Evolutionary conservation across 2,113 vertebrate genomes (phyloP).

Genomic region (Scomber japonicus): DNA sequence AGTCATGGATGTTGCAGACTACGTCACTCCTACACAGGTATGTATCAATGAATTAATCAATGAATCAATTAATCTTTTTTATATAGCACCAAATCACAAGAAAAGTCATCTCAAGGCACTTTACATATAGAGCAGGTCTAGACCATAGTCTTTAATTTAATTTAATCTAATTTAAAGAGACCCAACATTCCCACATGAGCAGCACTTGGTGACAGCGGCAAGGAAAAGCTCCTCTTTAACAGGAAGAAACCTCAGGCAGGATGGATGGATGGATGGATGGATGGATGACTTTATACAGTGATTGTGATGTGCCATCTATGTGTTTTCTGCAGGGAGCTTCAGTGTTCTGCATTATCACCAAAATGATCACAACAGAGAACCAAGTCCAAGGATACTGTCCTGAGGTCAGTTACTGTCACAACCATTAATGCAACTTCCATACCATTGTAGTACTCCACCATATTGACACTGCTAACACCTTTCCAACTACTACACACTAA

Average conservation of each 20-base stretch:
- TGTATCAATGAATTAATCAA: background rate
- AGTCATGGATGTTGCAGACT: constrained; percentile 95
- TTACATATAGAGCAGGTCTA: too few species aligned
- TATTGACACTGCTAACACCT: background rate
- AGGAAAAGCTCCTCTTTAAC: too few species aligned
- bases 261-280: background rate
- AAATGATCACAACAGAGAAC: constrained; percentile 92
- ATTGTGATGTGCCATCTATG: background rate
- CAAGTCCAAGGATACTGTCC: constrained; percentile 92
- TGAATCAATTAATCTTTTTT: too few species aligned
- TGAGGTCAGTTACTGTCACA: constrained; percentile 84
- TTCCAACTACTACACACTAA: background rate
- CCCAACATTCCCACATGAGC: too few species aligned
- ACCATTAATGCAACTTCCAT: background rate
- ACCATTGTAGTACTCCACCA: background rate
- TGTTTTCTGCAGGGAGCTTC: constrained; percentile 88
- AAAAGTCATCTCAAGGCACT: too few species aligned
- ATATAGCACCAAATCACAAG: too few species aligned
- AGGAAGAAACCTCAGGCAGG: constrained; percentile 58
- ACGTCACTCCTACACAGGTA: constrained; percentile 93
- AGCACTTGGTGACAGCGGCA: too few species aligned
- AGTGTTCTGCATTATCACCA: constrained; percentile 95
- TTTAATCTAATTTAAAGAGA: too few species aligned
- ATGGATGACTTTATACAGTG: background rate
- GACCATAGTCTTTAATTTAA: too few species aligned